Evolutionary conservation across 2,888 invertebrate genomes (phyloP), one percentile per base, ranked within the genome.

Genomic region (Amphipyra berbera): DNA sequence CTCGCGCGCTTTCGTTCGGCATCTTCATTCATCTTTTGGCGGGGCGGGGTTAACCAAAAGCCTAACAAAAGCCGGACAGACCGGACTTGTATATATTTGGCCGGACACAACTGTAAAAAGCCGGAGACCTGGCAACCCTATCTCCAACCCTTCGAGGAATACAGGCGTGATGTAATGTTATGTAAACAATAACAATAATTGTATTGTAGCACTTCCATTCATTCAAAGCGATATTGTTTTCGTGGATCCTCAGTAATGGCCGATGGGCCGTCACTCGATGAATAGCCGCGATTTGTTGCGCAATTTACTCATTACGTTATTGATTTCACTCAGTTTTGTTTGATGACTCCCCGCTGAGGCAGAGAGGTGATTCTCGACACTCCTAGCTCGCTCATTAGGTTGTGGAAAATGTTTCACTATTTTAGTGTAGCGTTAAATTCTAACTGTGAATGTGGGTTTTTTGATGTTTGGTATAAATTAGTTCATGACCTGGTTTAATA

Each of bases 221-320:
- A 50, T 13, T 49, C 10, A 57, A 52, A 46, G 35, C 21, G 42
- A 42, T 61, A 79, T 80, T 82, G 78, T 84, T 86, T 83, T 79
- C 71, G 75, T 82, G 73, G 70, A 76, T 83, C 81, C 76, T 79
- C 72, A 71, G 78, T 56, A 68, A 70, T 63, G 7, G 30, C 7
- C 30, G 30, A 7, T 21, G 21, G 63, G 53, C 12, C 72, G 69
- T 67, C 75, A 70, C 82, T 84, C 81, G 80, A 76, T 85, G 88
- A 88, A 86, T 87, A 87, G 85, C 73, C 62, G 69, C 64, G 75
- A 65, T 81, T 79, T 76, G 83, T 93, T 93, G 90, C 90, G 93
- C 89, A 93, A 93, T 91, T 90, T 85, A 84, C 88, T 93, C 93
- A 94, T 94, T 93, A 92, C 89, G 86, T 89, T 92, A 93, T 93